Evolutionary conservation across 2,797 vertebrate genomes (phyloP).

Genomic region (Molossus alvarezi): DNA sequence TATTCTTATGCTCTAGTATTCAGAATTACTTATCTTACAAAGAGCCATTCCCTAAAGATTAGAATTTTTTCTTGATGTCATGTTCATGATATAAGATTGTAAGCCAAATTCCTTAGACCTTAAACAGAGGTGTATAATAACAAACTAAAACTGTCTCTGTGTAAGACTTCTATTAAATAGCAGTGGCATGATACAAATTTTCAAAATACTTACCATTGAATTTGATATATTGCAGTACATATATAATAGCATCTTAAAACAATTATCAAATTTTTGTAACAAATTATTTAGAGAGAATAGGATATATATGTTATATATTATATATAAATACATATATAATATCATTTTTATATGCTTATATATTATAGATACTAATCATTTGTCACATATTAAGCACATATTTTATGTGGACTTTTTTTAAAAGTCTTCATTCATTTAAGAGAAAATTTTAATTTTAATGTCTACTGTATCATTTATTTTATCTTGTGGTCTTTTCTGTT

Average conservation of each 20-base stretch:
- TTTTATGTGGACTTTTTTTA: not conserved
- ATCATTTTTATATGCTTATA: not conserved
- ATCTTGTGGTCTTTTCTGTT: not conserved
- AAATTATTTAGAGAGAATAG: not conserved
- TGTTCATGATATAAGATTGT: not conserved
- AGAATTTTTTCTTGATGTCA: not conserved
- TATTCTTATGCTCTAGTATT: not conserved
- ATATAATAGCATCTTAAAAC: not conserved
- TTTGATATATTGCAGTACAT: not conserved
- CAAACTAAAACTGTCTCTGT: not conserved
- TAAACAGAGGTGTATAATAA: not conserved
- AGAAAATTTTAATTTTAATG: not conserved
- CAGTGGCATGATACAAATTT: not conserved
- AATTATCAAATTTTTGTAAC: not conserved
- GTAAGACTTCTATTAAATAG: not conserved
- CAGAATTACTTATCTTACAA: not conserved
- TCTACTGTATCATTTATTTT: not conserved
- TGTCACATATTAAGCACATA: not conserved
- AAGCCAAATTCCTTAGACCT: not conserved
- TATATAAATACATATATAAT: not conserved
- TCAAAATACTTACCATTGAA: not conserved
- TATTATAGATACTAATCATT: not conserved
- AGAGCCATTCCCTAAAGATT: not conserved
- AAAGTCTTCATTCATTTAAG: not conserved
- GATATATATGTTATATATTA: not conserved